These are phyloP conservation scores for Nesidiocoris tenuis DNA, from an alignment of 2,888 invertebrate genomes.

Conservation along the genomic window DNA sequence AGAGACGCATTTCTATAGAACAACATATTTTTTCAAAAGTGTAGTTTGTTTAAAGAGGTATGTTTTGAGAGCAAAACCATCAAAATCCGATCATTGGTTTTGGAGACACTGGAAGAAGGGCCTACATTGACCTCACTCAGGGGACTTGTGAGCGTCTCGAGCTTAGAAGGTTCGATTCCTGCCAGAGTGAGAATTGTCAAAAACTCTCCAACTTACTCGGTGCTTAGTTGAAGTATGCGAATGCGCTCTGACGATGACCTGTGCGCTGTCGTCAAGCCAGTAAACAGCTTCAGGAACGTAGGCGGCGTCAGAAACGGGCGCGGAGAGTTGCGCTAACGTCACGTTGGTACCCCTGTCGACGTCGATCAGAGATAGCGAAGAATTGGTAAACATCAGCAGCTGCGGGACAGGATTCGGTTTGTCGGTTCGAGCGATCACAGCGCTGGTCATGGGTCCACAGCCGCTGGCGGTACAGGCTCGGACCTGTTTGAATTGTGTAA, in stretches of 20 bases:
- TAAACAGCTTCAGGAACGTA: slow-evolving; percentile 64
- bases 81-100: no score
- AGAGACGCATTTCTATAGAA: background rate
- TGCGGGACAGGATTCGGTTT: slow-evolving; percentile 76
- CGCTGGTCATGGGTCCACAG: slow-evolving; percentile 68
- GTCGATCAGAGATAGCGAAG: slow-evolving; percentile 73
- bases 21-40: no score
- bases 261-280: slow-evolving; percentile 64
- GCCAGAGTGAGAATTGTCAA: no score
- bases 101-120: no score
- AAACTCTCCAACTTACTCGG: no score
- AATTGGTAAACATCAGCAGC: slow-evolving; percentile 70
- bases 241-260: slow-evolving; percentile 24
- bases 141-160: no score
- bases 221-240: slow-evolving; percentile 11
- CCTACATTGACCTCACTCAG: no score
- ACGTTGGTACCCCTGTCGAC: slow-evolving; percentile 68
- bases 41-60: no score
- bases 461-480: slow-evolving; percentile 79
- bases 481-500: no score
- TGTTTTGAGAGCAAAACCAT: no score
- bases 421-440: slow-evolving; percentile 66
- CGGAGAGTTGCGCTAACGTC: slow-evolving; percentile 54
- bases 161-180: no score
- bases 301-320: slow-evolving; percentile 64